Percentiles rank a stretch among this genome's conserved stretches.
Evolutionary conservation across 2,113 vertebrate species (phyloP).

Genomic region (Clarias batrachus): DNA sequence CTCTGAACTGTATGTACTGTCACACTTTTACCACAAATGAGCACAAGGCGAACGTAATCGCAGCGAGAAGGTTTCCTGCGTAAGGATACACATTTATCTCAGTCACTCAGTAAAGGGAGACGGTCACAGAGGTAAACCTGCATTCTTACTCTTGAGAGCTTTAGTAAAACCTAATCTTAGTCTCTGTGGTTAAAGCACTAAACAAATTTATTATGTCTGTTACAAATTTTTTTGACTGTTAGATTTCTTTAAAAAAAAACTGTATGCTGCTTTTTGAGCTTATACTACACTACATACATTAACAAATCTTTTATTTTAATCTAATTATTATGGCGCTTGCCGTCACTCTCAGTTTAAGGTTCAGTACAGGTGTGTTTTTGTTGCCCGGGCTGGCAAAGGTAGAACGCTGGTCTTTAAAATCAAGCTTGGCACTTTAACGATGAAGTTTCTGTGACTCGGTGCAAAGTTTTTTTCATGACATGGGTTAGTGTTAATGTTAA

Average conservation of each 20-base stretch:
- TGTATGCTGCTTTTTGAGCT: neutral
- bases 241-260: neutral
- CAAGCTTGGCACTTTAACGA: neutral
- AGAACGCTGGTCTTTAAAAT: neutral
- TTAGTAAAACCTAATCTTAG: neutral
- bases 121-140: constrained; percentile 28
- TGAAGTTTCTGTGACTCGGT: neutral
- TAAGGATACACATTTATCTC: neutral
- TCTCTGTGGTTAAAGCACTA: neutral
- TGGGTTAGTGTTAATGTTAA: neutral
- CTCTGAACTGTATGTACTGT: neutral
- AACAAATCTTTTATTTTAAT: neutral
- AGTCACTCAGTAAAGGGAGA: neutral
- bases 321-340: neutral
- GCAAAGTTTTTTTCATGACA: neutral
- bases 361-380: neutral
- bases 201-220: neutral
- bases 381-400: neutral
- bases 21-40: constrained; percentile 9
- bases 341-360: neutral
- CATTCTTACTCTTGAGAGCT: neutral
- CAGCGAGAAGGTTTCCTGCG: neutral
- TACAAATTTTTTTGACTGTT: neutral
- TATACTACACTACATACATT: neutral
- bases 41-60: neutral